phyloP scores from a whole-genome alignment of 1,140 invertebrate species.

The Leptinotarsa undecemlineata region DNA sequence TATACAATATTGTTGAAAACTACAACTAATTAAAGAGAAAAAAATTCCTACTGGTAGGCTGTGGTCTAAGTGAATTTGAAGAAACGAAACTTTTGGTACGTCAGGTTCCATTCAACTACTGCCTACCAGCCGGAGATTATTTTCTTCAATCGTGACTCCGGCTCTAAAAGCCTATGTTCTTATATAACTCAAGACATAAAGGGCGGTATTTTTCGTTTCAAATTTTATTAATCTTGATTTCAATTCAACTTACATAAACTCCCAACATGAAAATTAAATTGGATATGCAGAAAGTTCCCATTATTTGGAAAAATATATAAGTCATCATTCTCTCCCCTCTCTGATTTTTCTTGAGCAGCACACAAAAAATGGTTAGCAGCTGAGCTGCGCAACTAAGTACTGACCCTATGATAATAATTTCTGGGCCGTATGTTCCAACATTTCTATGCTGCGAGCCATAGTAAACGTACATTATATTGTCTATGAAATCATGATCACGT shows the following conservation, averaged over 20 bases:
- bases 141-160: no score
- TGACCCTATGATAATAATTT: conserved; percentile 53
- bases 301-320: conserved; percentile 52
- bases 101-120: no score
- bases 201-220: no score
- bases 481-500: conserved; percentile 60
- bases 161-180: no score
- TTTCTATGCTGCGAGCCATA: conserved; percentile 56
- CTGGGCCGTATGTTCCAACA: conserved; percentile 50
- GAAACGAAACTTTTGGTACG: no score
- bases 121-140: no score
- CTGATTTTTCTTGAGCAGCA: conserved; percentile 51
- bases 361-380: conserved; percentile 51
- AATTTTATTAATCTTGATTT: no score
- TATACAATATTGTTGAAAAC: no score
- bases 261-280: conserved; percentile 59
- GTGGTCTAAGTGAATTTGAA: no score
- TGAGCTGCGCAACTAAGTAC: conserved; percentile 54
- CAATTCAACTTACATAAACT: conserved; percentile 54
- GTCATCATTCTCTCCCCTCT: conserved; percentile 48
- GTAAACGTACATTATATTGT: conserved; percentile 64
- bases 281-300: conserved; percentile 51
- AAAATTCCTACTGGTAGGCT: no score
- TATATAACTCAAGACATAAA: no score
- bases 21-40: no score